Evolutionary conservation across 2,797 vertebrate genomes (phyloP).

Genomic region (Chrosomus eos): DNA sequence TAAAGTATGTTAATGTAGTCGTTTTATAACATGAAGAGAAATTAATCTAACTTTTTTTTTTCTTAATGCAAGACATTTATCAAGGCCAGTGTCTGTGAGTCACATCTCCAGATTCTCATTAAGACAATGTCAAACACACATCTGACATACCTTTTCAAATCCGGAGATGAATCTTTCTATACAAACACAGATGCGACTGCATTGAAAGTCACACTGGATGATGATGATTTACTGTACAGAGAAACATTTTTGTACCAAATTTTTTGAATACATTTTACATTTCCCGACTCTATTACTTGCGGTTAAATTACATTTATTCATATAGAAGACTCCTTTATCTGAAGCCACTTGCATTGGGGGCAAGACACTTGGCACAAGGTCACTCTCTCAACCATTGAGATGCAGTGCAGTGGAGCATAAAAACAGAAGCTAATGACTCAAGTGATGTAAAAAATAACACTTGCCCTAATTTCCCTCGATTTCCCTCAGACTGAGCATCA

Average conservation of each 20-base stretch:
- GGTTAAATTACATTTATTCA: no score
- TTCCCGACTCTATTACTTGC: no score
- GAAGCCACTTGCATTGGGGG: no score
- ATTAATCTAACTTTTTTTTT: neutral
- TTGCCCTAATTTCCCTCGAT: conserved; percentile 30
- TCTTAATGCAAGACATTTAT: conserved; percentile 1
- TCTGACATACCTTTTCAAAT: neutral
- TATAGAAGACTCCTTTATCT: no score
- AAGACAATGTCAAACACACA: conserved; percentile 10
- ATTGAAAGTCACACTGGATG: neutral
- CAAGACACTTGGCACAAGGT: neutral
- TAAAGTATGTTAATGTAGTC: neutral
- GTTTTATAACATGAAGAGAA: neutral
- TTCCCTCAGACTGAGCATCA: neutral
- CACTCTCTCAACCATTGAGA: conserved; percentile 1
- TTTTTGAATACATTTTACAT: no score
- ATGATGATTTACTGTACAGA: neutral
- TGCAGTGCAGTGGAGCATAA: conserved; percentile 8
- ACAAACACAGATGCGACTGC: neutral
- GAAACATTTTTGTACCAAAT: no score
- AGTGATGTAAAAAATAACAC: conserved; percentile 17
- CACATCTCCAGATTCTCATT: conserved; percentile 21
- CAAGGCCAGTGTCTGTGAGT: neutral
- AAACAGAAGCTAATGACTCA: conserved; percentile 18
- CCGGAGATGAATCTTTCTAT: neutral